These are phyloP conservation scores for Sisor rabdophorus DNA, from an alignment of 2,113 vertebrate genomes.

Conservation along the genomic window DNA sequence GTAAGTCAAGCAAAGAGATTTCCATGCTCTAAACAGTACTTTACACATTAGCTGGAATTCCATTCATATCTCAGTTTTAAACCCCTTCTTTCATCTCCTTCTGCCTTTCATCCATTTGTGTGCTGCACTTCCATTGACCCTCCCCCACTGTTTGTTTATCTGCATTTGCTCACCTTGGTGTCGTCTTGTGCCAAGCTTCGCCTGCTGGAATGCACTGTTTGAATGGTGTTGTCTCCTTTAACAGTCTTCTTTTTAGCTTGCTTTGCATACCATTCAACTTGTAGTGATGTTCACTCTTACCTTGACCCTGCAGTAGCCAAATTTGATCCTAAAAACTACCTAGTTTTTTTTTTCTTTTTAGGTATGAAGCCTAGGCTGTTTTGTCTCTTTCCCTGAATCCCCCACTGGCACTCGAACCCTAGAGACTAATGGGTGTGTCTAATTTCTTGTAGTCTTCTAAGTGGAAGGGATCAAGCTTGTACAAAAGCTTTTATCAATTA, in stretches of 20 bases:
- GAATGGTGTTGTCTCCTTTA: conserved; percentile 63
- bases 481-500: conserved; percentile 70
- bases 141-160: conserved; percentile 29
- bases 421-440: conserved; percentile 67
- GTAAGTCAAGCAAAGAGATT: conserved; percentile 6
- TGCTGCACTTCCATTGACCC: conserved; percentile 21
- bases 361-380: not conserved
- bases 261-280: conserved; percentile 72
- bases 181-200: conserved; percentile 33
- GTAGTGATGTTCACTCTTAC: conserved; percentile 70
- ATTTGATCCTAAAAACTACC: not conserved
- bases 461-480: conserved; percentile 64
- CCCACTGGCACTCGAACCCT: conserved; percentile 39
- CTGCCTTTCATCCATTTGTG: conserved; percentile 36
- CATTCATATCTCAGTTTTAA: conserved; percentile 39
- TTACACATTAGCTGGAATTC: conserved; percentile 36
- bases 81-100: conserved; percentile 35
- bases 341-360: not conserved
- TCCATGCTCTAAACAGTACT: not conserved
- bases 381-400: conserved; percentile 13
- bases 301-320: conserved; percentile 31
- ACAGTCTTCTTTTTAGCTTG: conserved; percentile 62
- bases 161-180: conserved; percentile 22
- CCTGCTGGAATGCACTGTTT: conserved; percentile 66
- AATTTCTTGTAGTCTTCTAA: conserved; percentile 72